These are phyloP conservation scores for Limnodromus scolopaceus DNA, from an alignment of 2,797 vertebrate genomes.

Conservation along the genomic window DNA sequence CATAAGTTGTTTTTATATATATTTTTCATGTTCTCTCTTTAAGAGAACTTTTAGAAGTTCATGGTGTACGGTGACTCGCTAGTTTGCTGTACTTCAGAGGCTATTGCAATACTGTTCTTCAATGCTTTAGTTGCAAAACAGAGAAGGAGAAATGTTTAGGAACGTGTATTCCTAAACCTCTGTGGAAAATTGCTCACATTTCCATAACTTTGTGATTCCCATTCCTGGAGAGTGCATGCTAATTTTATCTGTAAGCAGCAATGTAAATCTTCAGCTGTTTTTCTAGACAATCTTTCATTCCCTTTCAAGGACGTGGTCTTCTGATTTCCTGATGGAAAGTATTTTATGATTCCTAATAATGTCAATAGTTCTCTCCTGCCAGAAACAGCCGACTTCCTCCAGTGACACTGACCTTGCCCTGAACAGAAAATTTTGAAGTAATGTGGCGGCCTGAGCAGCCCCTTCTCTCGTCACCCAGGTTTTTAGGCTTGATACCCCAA, in stretches of 20 bases:
- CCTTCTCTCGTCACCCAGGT: neutral
- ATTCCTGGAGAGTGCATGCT: neutral
- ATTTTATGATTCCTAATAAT: neutral
- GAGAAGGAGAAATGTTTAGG: neutral
- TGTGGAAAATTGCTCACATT: neutral
- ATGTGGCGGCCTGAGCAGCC: neutral
- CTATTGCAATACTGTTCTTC: neutral
- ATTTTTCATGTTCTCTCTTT: neutral
- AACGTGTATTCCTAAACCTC: neutral
- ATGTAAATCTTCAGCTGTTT: neutral
- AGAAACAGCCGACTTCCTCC: neutral
- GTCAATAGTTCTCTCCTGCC: neutral
- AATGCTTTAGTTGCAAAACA: neutral
- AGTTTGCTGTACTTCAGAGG: neutral
- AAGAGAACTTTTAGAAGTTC: neutral
- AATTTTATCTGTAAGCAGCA: constrained; percentile 12
- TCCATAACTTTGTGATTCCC: neutral
- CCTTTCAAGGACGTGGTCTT: neutral
- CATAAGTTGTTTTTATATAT: neutral
- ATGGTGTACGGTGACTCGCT: neutral
- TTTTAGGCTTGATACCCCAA: neutral
- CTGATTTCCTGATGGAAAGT: neutral
- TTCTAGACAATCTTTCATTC: neutral
- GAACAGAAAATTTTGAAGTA: neutral
- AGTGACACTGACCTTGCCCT: neutral